Base-by-base conservation (phyloP, 2,888 invertebrate genomes). In the Schrankia costaestrigalis region DNA sequence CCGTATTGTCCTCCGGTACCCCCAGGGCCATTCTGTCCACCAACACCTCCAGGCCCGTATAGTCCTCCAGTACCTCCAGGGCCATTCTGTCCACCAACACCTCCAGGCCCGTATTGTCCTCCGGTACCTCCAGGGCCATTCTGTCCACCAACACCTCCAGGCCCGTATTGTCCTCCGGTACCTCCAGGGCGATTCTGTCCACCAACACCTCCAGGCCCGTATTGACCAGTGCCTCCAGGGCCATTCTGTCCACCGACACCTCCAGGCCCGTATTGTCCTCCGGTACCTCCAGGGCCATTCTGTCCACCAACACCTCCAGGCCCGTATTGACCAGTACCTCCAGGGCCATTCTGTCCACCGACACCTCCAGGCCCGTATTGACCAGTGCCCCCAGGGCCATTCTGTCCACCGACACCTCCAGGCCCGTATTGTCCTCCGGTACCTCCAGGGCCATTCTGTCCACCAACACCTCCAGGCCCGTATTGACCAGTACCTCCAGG, bases 81-180 rank as follows among this genome's bases (percentile, higher is more conserved):
- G 6, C 35, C 22, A 31, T 46, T 46, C 31, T 49, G 51, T n/a
- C 35, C 46, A 0, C 22, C 44, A 11, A n/a, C n/a, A n/a, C n/a
- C n/a, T n/a, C n/a, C n/a, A n/a, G 39, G 7, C 11, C 30, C 26
- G n/a, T n/a, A n/a, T 13, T 33, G 26, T 2, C 34, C 35, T 2
- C 33, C 28, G 9, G 19, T 19, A 8, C 17, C 25, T 19, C 36
- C 46, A 12, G 41, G 24, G 13, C 18, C 28, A 23, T 41, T 43
- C 27, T 39, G 38, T 1, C 39, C 31, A 14, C 37, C 31, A 5
- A 29, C 6, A 3, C 37, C 34, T 11, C n/a, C n/a, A n/a, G n/a
- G n/a, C n/a, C n/a, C n/a, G n/a, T n/a, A n/a, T n/a, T 21, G 37
- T 9, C 28, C 26, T 9, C 24, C 18, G 3, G 21, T 3, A 6